Base-by-base conservation (phyloP, 2,797 vertebrate genomes). In the Melopsittacus undulatus region DNA sequence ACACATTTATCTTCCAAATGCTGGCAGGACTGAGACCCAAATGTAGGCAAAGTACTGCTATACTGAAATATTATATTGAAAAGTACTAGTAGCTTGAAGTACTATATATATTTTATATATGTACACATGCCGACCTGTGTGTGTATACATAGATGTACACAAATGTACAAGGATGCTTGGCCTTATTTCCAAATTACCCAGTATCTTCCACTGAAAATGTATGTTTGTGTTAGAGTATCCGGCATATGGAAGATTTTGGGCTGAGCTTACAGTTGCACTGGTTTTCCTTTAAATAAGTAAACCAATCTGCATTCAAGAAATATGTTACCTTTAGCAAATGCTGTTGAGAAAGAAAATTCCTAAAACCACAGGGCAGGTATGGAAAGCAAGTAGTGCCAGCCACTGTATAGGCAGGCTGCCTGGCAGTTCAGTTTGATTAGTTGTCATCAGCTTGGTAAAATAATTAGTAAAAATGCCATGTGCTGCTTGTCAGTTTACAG, bases 391-490 rank as follows among this genome's bases (percentile, higher is more conserved):
- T n/a, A 87, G 62, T 74, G 69, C 62, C 45, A 83, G 38, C 11
- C 36, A 76, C 48, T 52, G 56, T 36, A 90, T 5, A 94, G 80
- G 23, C 36, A 91, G 42, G 76, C 70, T 4, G 30, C 34, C 73
- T 77, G 79, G 83, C 79, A 80, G 42, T 82, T 83, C 78, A 83
- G 59, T 75, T 95, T 88, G 49, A 96, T 94, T 88, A 92, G 80
- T 80, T 80, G 85, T 91, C 96, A 90, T 89, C 34, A 2, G 43
- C 42, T 95, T 81, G 66, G 89, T 91, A 90, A 90, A 96, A 90
- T 95, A 90, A 97, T 94, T 90, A 90, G 83, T 90, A 90, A 95
- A 94, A 92, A 94, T 75, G 38, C 32, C 69, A 95, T 69, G 70
- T 63, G 96, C 78, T 61, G 83, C 86, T 93, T 94, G 92, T 94